phyloP scores from a whole-genome alignment of 2,797 vertebrate species.

The Pelodytes ibericus region DNA sequence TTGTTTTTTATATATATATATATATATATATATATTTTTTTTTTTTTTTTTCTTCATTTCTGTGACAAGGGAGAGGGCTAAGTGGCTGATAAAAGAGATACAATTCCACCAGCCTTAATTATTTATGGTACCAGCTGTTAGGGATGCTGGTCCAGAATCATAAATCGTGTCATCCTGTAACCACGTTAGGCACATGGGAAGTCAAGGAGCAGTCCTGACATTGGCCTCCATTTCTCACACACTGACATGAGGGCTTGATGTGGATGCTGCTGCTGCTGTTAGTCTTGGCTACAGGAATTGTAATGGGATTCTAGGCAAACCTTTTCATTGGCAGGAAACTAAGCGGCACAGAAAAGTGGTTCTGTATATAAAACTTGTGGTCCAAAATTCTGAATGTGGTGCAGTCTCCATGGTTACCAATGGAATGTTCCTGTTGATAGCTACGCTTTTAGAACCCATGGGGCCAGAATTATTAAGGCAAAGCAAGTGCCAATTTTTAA shows the following conservation, averaged over 20 bases:
- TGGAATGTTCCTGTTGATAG: too few relatives aligned
- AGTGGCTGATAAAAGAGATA: constrained; percentile 48
- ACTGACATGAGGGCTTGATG: constrained; percentile 25
- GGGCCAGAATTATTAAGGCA: too few relatives aligned
- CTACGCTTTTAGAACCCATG: too few relatives aligned
- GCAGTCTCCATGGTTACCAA: too few relatives aligned
- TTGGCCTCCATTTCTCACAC: constrained; percentile 35
- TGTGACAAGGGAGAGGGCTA: constrained; percentile 12
- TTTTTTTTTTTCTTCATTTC: constrained; percentile 32
- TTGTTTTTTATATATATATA: too few relatives aligned
- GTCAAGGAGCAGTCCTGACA: constrained; percentile 44
- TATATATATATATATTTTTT: too few relatives aligned
- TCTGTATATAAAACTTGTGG: too few relatives aligned
- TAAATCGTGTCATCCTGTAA: constrained; percentile 46
- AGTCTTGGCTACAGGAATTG: constrained; percentile 17
- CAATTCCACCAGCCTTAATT: constrained; percentile 46
- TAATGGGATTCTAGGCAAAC: neutral
- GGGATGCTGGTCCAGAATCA: constrained; percentile 33
- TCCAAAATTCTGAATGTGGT: too few relatives aligned
- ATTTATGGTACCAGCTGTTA: constrained; percentile 53
- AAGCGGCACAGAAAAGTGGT: too few relatives aligned
- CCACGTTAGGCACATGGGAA: constrained; percentile 29
- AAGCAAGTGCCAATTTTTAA: too few relatives aligned
- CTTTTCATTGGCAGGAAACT: too few relatives aligned
- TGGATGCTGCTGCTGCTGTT: neutral